Evolutionary conservation across 2,797 vertebrate genomes (phyloP), one percentile per base, ranked within the genome.

Genomic region (Nyctalus aviator): DNA sequence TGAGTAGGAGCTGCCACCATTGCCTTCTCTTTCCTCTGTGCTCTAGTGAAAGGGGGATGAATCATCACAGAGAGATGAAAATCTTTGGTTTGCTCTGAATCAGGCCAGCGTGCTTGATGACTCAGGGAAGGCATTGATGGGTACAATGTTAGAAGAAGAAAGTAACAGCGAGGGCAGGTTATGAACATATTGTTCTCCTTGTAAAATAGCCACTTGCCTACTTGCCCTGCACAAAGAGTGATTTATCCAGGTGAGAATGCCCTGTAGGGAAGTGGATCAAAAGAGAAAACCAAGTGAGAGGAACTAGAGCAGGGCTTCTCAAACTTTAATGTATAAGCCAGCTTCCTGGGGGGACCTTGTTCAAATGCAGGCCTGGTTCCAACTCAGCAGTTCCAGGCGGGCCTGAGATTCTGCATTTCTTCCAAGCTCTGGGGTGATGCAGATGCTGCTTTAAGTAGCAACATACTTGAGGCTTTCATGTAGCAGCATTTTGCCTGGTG

Each of bases 111-210:
- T 78, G 94, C 84, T 76, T 91, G 89, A 95, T 96, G 95, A 96
- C 88, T 96, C 87, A 90, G 82, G 44, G 82, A 97, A 95, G 82
- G 89, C 95, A 96, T 92, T 93, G 96, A 97, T 86, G 78, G 68
- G 82, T 86, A 96, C 93, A 82, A 69, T 88, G 71, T 95, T 94
- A 95, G 93, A 97, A 96, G 93, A 97, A 96, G 90, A 96, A 95
- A 97, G 94, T 83, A 88, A 94, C 95, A 97, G 93, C 95, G 88
- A 96, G 93, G 8, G 2, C 68, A 96, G 94, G 95, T 94, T 93
- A 95, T 88, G 95, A 95, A 96, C 92, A 88, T 82, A 96, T 95
- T 97, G 95, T 96, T 95, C 96, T 96, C 88, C 81, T 86, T 95
- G 92, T 84, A 88, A 95, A 96, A 95, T 93, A 96, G 93, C 96